Base-by-base conservation (phyloP, 1,140 invertebrate genomes). In the Arion vulgaris region DNA sequence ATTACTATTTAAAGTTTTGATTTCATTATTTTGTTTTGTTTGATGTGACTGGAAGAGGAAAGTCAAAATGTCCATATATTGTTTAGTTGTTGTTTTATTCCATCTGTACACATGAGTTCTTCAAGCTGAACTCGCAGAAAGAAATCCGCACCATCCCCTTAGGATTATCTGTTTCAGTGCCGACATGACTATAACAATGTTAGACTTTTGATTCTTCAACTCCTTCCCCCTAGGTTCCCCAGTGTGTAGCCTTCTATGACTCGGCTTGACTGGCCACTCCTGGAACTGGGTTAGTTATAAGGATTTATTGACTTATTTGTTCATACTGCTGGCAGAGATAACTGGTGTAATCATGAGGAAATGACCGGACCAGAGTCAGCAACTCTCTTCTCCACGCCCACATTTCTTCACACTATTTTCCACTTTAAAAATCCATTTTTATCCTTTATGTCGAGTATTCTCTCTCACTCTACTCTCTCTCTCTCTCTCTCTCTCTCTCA, bases 101-200 rank as follows among this genome's bases (percentile, higher is more conserved):
- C n/a, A n/a, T 45, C 38, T 28, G 39, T 38, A 28, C 19, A 49
- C 41, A 51, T 71, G 66, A 80, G 71, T 80, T 51, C 32, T 36
- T 26, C 39, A 17, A 66, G 5, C 0, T 51, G 9, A 57, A 57
- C 2, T 28, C 62, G 28, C 17, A n/a, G 36, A 80, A 62, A 39
- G 45, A 68, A 49, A 79, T 41, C 23, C 53, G 9, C 26, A 57
- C 26, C 53, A 57, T 57, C 17, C 77, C 53, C 23, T 9, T 9
- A 17, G 62, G 41, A 36, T 36, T 57, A 39, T 26, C 32, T 53
- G 77, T 68, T 38, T 41, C 28, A 32, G 23, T 79, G 34, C 51
- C 34, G 34, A 17, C 36, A 41, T 66, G 2, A 32, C 28, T 28
- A 66, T 32, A 66, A 28, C 28, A 66, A 66, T 57, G 53, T 19